Conservation (phyloP, 2,797 vertebrate species). For the Hoplostethus atlanticus region DNA sequence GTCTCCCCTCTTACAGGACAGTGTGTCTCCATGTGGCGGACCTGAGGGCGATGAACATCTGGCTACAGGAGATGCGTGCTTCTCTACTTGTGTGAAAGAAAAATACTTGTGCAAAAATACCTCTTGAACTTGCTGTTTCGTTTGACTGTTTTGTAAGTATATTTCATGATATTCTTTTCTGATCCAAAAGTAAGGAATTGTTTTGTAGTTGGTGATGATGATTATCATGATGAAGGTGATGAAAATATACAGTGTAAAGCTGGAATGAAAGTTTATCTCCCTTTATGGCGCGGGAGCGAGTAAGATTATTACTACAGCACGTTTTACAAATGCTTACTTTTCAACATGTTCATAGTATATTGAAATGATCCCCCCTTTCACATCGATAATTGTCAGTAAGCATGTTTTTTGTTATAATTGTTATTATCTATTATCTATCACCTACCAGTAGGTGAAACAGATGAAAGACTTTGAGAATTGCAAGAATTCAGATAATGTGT, state of each 20-base stretch:
- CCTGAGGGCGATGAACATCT: conserved; percentile 63
- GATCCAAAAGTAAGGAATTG: background rate
- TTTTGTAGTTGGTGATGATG: background rate
- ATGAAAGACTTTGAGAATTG: too few species aligned
- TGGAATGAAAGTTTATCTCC: background rate
- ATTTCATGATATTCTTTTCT: background rate
- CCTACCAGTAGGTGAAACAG: too few species aligned
- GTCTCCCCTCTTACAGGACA: conserved; percentile 22
- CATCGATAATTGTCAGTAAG: background rate
- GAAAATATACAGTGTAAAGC: background rate
- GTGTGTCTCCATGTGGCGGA: conserved; percentile 38
- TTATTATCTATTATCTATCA: too few species aligned
- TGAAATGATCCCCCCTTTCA: too few species aligned
- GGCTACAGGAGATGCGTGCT: conserved; percentile 46
- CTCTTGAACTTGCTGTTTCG: background rate
- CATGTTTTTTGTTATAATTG: background rate
- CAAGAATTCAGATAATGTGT: too few species aligned
- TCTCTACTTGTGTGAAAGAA: conserved; percentile 17
- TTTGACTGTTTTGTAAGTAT: conserved; percentile 57
- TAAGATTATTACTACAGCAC: too few species aligned
- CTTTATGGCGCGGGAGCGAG: too few species aligned
- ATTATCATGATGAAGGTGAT: background rate
- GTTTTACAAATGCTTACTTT: too few species aligned
- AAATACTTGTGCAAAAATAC: background rate
- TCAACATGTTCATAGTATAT: too few species aligned